phyloP scores from a whole-genome alignment of 2,888 invertebrate species.

The Clitarchus hookeri region DNA sequence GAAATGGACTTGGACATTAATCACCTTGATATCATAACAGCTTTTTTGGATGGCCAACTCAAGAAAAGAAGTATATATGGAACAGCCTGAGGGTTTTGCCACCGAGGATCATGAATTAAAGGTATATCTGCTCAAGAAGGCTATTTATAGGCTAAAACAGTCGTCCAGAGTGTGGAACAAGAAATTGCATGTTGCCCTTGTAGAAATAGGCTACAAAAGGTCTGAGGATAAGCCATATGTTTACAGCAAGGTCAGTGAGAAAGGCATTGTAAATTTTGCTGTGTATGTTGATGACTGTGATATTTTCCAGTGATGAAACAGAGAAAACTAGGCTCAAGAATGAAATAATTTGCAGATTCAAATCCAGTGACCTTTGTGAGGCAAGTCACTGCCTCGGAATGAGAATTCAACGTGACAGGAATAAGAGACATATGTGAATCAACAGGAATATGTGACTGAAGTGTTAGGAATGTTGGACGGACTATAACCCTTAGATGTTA shows the following conservation, averaged over 20 bases:
- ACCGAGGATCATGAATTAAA: neutral
- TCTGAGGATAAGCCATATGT: neutral
- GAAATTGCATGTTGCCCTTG: neutral
- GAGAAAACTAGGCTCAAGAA: neutral
- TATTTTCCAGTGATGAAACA: constrained; percentile 37
- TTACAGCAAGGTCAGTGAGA: neutral
- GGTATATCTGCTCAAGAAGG: neutral
- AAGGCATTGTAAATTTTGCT: constrained; percentile 11
- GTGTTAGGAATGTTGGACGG: constrained; percentile 12
- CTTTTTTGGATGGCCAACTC: too few relatives aligned
- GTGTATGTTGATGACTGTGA: constrained; percentile 38
- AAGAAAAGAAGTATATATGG: too few relatives aligned
- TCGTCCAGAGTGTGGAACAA: neutral
- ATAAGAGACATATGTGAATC: neutral
- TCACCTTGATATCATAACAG: too few relatives aligned
- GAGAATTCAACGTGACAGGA: too few relatives aligned
- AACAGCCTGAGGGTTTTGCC: neutral
- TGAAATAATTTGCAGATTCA: neutral
- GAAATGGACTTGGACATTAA: too few relatives aligned
- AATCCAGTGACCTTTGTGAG: too few relatives aligned
- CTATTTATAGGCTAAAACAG: neutral
- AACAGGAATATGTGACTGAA: constrained; percentile 15
- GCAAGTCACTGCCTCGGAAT: too few relatives aligned
- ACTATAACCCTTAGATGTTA: neutral
- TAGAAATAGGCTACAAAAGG: neutral